phyloP scores from a whole-genome alignment of 2,888 invertebrate genomes.

The Xiphydria camelus region DNA sequence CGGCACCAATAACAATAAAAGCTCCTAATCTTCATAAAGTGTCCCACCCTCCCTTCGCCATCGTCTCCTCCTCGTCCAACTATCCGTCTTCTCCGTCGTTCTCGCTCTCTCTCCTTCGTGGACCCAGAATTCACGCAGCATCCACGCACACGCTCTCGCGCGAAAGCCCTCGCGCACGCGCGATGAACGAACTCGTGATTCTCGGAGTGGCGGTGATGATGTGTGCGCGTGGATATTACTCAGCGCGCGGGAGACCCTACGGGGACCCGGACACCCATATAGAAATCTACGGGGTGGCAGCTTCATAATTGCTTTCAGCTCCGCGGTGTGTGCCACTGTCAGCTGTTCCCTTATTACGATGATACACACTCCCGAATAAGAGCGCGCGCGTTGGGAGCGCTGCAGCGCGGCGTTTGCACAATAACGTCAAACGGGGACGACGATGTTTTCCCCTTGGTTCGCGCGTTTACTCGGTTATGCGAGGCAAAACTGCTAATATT shows the following conservation, averaged over 20 bases:
- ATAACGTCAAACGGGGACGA: conserved; percentile 17
- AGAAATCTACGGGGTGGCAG: conserved; percentile 36
- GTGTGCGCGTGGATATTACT: conserved; percentile 33
- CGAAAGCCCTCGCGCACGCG: no score
- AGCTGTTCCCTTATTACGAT: conserved; percentile 48
- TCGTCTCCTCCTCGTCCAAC: conserved; percentile 6
- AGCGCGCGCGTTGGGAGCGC: no score
- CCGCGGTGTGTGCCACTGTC: conserved; percentile 42
- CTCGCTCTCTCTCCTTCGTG: conserved; percentile 3
- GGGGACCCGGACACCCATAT: conserved; percentile 25
- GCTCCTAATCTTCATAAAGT: conserved; percentile 39
- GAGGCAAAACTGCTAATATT: no score
- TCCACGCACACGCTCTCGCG: conserved; percentile 8
- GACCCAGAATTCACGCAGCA: conserved; percentile 12
- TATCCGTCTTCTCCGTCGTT: not conserved
- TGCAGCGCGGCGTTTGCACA: conserved; percentile 19
- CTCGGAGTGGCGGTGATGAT: no score
- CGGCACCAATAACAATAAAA: conserved; percentile 40
- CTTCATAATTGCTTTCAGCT: conserved; percentile 44
- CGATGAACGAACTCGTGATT: no score
- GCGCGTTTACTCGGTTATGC: no score
- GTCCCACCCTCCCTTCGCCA: conserved; percentile 19
- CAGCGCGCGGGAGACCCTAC: conserved; percentile 19
- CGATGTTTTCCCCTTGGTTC: no score
- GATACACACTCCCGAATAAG: conserved; percentile 35